Base-by-base conservation (phyloP, 1,140 invertebrate species). In the Triops longicaudatus region DNA sequence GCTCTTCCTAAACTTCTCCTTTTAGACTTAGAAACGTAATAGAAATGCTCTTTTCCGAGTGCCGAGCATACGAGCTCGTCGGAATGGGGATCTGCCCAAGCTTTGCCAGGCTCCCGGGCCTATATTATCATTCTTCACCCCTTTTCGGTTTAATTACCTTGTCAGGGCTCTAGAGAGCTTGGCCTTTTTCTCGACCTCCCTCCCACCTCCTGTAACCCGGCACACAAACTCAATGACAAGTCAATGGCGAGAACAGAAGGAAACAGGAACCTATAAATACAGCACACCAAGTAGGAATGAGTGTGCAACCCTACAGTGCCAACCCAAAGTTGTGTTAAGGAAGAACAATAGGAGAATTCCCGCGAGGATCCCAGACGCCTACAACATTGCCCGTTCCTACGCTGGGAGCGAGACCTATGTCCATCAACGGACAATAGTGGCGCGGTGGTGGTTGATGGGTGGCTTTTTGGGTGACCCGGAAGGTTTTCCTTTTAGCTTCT, bases 71-170 rank as follows among this genome's bases (percentile, higher is more conserved):
- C 50, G 14, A 50, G 44, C 44, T 50, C n/a, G 44, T 22, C 44
- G 12, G 12, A 4, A 17, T 11, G 12, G 14, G 14, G 17, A 2
- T 63, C 22, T 22, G 50, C 50, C 50, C 22, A 9, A 37, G 31
- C 31, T 37, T 63, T 63, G 14, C 17, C 50, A 5, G 17, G 50
- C 50, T 63, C 50, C 50, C 50, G 50, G 50, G 50, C 50, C 50
- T 63, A 63, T 63, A 63, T 63, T 63, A 63, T 63, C 50, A 63
- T 63, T 63, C 50, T 63, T 63, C 50, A 63, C 50, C 50, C 50
- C 50, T 63, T 63, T 63, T 63, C n/a, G 50, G 50, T 63, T 63
- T 63, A 63, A 63, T 63, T 63, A 63, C 50, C 50, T 63, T 63
- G 50, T 63, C 50, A 22, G 50, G 50, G 22, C 50, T 63, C 50